These are phyloP conservation scores for Characodon lateralis DNA, from an alignment of 2,797 vertebrate species.

Conservation along the genomic window DNA sequence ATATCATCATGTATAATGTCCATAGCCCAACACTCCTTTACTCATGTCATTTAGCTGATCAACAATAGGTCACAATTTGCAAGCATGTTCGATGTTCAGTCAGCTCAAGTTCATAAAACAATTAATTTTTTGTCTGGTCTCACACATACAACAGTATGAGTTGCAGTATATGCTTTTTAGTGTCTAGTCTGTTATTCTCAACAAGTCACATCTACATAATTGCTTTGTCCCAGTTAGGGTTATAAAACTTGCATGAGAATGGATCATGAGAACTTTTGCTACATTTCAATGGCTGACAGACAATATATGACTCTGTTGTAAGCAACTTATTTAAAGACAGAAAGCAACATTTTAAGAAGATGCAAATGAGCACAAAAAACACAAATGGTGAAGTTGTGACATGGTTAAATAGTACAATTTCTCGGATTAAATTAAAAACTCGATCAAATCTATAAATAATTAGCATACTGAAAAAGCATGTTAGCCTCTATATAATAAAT, in stretches of 20 bases:
- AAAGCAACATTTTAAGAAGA: no score
- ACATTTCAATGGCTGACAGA: neutral
- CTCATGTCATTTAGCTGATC: slow-evolving; percentile 31
- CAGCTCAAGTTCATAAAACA: neutral
- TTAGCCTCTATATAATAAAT: no score
- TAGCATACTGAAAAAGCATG: no score
- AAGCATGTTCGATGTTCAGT: slow-evolving; percentile 2
- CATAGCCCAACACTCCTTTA: slow-evolving; percentile 41
- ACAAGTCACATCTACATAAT: slow-evolving; percentile 8
- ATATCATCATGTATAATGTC: slow-evolving; percentile 62
- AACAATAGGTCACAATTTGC: neutral
- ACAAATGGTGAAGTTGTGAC: no score
- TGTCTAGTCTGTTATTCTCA: neutral
- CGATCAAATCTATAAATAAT: no score
- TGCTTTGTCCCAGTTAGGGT: neutral
- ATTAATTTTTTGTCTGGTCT: slow-evolving; percentile 10
- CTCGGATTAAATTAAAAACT: no score
- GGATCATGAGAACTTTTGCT: neutral
- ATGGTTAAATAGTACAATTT: no score
- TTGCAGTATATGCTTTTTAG: slow-evolving; percentile 12
- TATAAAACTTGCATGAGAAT: neutral
- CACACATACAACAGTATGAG: neutral
- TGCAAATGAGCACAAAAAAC: no score
- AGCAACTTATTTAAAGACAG: no score
- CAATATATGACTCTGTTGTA: neutral